These are phyloP conservation scores for Psilopogon haemacephalus DNA, from an alignment of 2,113 vertebrate species.

Conservation along the genomic window DNA sequence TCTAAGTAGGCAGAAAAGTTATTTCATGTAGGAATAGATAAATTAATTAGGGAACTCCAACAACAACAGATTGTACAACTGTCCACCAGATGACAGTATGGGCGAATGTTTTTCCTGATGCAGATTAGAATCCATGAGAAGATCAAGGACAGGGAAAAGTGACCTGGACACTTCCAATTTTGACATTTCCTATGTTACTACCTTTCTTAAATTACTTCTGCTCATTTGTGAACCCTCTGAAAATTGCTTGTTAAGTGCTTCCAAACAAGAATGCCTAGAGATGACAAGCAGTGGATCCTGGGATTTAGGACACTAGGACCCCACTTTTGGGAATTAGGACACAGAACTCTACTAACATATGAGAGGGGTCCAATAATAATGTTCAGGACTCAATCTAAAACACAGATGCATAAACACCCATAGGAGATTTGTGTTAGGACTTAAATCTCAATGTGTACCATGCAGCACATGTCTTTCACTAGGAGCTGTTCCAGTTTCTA, in stretches of 20 bases:
- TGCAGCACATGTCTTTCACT: not conserved
- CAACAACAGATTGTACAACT: not conserved
- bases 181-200: not conserved
- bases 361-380: not conserved
- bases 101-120: not conserved
- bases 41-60: not conserved
- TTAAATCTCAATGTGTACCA: not conserved
- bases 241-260: not conserved
- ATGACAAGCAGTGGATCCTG: not conserved
- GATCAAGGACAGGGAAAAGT: not conserved
- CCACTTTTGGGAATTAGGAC: not conserved
- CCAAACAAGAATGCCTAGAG: not conserved
- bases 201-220: not conserved
- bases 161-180: not conserved
- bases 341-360: not conserved
- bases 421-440: not conserved
- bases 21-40: not conserved
- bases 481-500: not conserved
- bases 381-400: not conserved
- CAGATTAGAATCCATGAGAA: not conserved
- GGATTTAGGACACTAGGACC: not conserved
- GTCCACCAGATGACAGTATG: accelerated
- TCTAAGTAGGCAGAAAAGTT: not conserved
- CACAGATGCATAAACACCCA: not conserved
- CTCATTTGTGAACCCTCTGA: not conserved